Conservation (phyloP, 2,797 vertebrate species). For the Meriones psammophilus region DNA sequence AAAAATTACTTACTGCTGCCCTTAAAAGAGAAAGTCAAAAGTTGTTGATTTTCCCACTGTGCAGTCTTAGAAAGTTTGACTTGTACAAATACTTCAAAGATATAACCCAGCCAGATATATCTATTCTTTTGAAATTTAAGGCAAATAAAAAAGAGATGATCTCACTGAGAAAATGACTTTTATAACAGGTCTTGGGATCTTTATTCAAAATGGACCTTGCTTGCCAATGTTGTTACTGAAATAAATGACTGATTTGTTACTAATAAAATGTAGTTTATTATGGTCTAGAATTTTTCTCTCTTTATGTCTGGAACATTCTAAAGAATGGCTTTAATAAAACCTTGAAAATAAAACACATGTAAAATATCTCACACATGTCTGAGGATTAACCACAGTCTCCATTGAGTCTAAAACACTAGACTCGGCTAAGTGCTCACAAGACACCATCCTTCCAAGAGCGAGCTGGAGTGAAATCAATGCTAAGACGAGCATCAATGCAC, state of each 20-base stretch:
- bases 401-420: neutral
- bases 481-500: neutral
- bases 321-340: constrained; percentile 37
- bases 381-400: neutral
- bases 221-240: constrained; percentile 62
- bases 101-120: constrained; percentile 3
- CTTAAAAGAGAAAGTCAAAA: constrained; percentile 73
- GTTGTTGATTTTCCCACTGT: constrained; percentile 58
- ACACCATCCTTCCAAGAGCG: neutral
- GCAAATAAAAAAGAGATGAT: neutral
- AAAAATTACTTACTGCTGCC: constrained; percentile 66
- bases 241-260: constrained; percentile 19
- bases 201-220: constrained; percentile 34
- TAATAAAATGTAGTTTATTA: constrained; percentile 29
- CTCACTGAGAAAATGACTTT: constrained; percentile 51
- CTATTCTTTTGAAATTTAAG: constrained; percentile 32
- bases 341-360: constrained; percentile 46
- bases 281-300: constrained; percentile 59
- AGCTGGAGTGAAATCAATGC: neutral
- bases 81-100: constrained; percentile 56
- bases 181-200: neutral
- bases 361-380: neutral
- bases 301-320: constrained; percentile 24
- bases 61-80: constrained; percentile 53
- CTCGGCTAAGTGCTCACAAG: neutral